Percentiles rank a stretch among this genome's conserved stretches.
Conservation (phyloP, 2,113 vertebrate species). For the Channa argus region DNA sequence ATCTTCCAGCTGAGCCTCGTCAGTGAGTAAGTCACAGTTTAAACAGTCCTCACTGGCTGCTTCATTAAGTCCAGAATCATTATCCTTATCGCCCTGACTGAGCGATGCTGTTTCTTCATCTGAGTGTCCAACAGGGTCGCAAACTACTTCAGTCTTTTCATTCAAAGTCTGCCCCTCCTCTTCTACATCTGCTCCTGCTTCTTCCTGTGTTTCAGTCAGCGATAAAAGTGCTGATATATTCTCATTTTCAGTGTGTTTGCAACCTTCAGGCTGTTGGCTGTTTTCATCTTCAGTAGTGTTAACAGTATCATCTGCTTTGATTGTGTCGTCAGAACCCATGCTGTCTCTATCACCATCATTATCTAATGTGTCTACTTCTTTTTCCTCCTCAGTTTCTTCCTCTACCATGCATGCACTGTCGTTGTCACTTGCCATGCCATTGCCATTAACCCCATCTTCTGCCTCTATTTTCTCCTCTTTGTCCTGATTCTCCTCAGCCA, state of each 20-base stretch:
- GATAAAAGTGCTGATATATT: constrained; percentile 13
- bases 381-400: constrained; percentile 24
- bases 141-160: constrained; percentile 50
- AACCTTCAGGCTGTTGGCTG: constrained; percentile 56
- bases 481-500: constrained; percentile 61
- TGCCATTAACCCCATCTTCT: constrained; percentile 46
- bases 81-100: constrained; percentile 36
- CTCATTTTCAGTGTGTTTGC: constrained; percentile 52
- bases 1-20: constrained; percentile 50
- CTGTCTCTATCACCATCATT: constrained; percentile 67
- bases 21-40: constrained; percentile 29
- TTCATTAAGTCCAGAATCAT: constrained; percentile 28
- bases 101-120: constrained; percentile 45
- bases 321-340: constrained; percentile 68
- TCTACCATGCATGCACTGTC: constrained; percentile 38
- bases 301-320: constrained; percentile 61
- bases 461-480: constrained; percentile 60
- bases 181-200: constrained; percentile 51
- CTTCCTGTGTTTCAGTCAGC: constrained; percentile 47
- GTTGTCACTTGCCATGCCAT: constrained; percentile 19
- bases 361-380: constrained; percentile 40
- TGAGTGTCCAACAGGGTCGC: constrained; percentile 35
- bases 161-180: constrained; percentile 25
- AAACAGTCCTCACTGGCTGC: constrained; percentile 47
- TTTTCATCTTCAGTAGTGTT: constrained; percentile 69